phyloP scores from a whole-genome alignment of 2,888 invertebrate species.

The Tipula unca region DNA sequence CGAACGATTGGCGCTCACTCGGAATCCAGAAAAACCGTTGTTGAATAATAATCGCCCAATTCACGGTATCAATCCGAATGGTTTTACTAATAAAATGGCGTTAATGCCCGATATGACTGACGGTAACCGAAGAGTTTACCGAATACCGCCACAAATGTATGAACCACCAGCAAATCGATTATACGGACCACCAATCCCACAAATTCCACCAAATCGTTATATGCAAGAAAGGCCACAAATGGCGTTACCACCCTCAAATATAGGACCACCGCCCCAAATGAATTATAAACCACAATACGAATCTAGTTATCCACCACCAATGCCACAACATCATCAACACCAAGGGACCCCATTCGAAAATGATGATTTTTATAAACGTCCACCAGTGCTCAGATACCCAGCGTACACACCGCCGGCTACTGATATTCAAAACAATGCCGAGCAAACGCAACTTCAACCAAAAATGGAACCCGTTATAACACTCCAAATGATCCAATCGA shows the following conservation, averaged over 20 bases:
- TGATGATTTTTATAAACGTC: slow-evolving; percentile 39
- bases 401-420: slow-evolving; percentile 31
- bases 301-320: not conserved
- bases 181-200: slow-evolving; percentile 25
- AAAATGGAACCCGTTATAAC: slow-evolving; percentile 51
- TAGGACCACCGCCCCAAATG: slow-evolving; percentile 26
- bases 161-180: slow-evolving; percentile 14
- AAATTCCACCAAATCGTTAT: slow-evolving; percentile 25
- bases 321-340: slow-evolving; percentile 24
- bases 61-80: not conserved
- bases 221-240: slow-evolving; percentile 29
- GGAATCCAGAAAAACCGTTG: not conserved
- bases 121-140: slow-evolving; percentile 37
- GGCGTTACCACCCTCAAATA: slow-evolving; percentile 27
- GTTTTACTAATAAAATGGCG: slow-evolving; percentile 17
- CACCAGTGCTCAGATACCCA: slow-evolving; percentile 42
- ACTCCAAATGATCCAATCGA: slow-evolving; percentile 59
- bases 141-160: slow-evolving; percentile 29
- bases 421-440: slow-evolving; percentile 27
- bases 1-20: not conserved
- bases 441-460: slow-evolving; percentile 30
- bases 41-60: not conserved
- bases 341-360: slow-evolving; percentile 36
- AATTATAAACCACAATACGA: slow-evolving; percentile 22
- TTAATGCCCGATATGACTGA: slow-evolving; percentile 26